A percentile compares a stretch with the other conserved stretches of the same genome.
Conservation (phyloP, 37 sponge, comb jelly and placozoan species). For the Aplysina aerophoba region DNA sequence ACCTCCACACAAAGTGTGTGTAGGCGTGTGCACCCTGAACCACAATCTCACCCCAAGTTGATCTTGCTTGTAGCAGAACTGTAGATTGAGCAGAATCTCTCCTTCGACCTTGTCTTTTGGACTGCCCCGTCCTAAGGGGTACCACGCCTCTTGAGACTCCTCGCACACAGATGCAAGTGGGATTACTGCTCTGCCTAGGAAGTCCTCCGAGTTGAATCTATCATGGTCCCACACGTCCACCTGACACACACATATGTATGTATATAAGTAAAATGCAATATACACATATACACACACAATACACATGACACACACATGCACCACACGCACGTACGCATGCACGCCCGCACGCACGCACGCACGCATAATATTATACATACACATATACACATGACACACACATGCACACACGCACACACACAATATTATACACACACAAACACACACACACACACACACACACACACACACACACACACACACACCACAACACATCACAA, state of each 20-base stretch:
- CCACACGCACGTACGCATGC: too few species aligned
- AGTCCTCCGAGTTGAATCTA: conserved; percentile 71
- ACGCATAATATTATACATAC: too few species aligned
- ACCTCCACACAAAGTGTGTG: too few species aligned
- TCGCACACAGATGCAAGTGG: conserved; percentile 57
- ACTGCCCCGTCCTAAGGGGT: conserved; percentile 34
- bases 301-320: too few species aligned
- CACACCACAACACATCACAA: too few species aligned
- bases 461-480: too few species aligned
- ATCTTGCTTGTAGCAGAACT: conserved; percentile 16
- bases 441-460: not conserved
- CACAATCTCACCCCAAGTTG: conserved; percentile 1
- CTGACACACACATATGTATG: conserved; percentile 7
- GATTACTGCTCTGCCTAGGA: conserved; percentile 75
- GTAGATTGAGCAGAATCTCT: conserved; percentile 20
- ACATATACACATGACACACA: too few species aligned
- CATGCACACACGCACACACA: too few species aligned
- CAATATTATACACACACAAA: too few species aligned
- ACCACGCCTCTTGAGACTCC: conserved; percentile 33
- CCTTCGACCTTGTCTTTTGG: conserved; percentile 48
- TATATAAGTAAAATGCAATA: not conserved
- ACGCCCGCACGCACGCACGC: too few species aligned
- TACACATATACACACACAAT: too few species aligned
- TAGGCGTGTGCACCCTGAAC: too few species aligned
- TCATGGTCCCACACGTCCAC: conserved; percentile 90